Conservation (phyloP, 2,797 vertebrate species). For the Sternarchorhynchus goeldii region DNA sequence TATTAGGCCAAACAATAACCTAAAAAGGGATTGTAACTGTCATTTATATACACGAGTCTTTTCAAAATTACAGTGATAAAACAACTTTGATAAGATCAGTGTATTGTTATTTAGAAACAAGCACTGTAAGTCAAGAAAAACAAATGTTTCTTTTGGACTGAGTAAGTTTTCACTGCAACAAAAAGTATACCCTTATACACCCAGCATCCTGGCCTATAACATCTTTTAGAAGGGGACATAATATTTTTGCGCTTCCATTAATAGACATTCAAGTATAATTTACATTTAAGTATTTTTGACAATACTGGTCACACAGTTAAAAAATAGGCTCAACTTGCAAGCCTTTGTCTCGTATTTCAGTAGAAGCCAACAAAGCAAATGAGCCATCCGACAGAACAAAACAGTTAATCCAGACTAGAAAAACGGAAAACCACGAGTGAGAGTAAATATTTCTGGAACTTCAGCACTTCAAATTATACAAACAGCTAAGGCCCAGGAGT, state of each 20-base stretch:
- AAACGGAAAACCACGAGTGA: too few species aligned
- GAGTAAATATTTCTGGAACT: too few species aligned
- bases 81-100: constrained; percentile 31
- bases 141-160: constrained; percentile 50
- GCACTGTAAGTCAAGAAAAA: constrained; percentile 50
- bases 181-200: background rate
- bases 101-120: constrained; percentile 30
- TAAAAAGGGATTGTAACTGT: constrained; percentile 2
- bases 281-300: background rate
- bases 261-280: background rate
- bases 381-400: too few species aligned
- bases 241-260: background rate
- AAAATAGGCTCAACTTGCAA: too few species aligned
- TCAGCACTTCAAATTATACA: too few species aligned
- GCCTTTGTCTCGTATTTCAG: too few species aligned
- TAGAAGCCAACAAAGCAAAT: too few species aligned
- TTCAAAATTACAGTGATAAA: constrained; percentile 23
- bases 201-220: background rate
- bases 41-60: background rate
- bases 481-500: too few species aligned
- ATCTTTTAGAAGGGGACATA: background rate
- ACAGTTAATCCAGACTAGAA: too few species aligned
- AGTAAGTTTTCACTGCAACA: constrained; percentile 31
- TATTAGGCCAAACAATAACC: constrained; percentile 18
- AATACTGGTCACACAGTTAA: background rate